A percentile compares a stretch with the other conserved stretches of the same genome.
Evolutionary conservation across 2,888 invertebrate species (phyloP).

Genomic region (Eubasilissa splendida): DNA sequence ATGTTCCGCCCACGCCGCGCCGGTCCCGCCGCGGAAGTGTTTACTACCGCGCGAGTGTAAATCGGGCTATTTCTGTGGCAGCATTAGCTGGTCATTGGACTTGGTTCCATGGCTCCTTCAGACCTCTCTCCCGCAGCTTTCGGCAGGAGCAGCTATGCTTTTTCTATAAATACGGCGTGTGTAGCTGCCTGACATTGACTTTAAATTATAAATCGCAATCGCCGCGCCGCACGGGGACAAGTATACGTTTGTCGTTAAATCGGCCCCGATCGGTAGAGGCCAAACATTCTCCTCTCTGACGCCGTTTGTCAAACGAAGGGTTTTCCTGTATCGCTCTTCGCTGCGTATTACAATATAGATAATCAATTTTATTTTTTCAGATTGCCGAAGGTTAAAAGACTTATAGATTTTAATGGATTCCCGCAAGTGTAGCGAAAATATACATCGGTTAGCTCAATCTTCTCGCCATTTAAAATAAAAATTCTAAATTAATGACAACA

Average conservation of each 20-base stretch:
- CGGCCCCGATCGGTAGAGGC: background rate
- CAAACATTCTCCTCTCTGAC: background rate
- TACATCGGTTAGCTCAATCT: too few relatives aligned
- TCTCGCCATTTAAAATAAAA: too few relatives aligned
- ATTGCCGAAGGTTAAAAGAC: too few relatives aligned
- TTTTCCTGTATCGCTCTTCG: too few relatives aligned
- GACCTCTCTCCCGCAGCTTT: constrained; percentile 24
- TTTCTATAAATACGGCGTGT: constrained; percentile 26
- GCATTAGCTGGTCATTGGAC: constrained; percentile 50
- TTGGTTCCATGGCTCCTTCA: constrained; percentile 36
- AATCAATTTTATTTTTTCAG: too few relatives aligned
- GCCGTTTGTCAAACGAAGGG: background rate
- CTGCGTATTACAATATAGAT: too few relatives aligned
- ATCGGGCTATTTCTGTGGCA: constrained; percentile 45
- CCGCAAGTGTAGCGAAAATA: too few relatives aligned
- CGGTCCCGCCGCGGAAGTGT: background rate
- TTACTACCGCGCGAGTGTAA: constrained; percentile 21
- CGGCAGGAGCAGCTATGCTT: constrained; percentile 33
- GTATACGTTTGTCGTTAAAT: background rate
- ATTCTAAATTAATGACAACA: too few relatives aligned
- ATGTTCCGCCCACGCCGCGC: constrained; percentile 10
- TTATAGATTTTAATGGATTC: too few relatives aligned
- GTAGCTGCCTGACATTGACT: constrained; percentile 47
- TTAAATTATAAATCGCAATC: constrained; percentile 44
- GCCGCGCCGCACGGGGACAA: constrained; percentile 10